Conservation (phyloP, 2,113 vertebrate species). For the Python bivittatus region DNA sequence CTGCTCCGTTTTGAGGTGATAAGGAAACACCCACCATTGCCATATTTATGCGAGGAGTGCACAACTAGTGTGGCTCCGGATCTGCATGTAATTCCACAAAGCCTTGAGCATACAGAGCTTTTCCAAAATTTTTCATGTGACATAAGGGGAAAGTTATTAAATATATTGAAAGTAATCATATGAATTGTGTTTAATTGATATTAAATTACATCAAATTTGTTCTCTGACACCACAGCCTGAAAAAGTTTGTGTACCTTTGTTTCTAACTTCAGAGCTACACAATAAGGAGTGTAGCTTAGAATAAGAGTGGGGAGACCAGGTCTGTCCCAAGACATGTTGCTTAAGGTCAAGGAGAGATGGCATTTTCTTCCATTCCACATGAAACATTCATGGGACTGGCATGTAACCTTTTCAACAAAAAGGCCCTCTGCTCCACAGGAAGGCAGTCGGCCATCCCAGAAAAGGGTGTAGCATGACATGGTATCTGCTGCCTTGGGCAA, state of each 20-base stretch:
- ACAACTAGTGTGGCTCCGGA: background rate
- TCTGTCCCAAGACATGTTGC: background rate
- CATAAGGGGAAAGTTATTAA: background rate
- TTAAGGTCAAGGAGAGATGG: background rate
- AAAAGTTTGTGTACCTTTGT: background rate
- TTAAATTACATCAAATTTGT: background rate
- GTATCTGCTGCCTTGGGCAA: background rate
- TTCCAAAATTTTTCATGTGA: background rate
- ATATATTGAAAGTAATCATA: background rate
- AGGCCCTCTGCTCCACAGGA: background rate
- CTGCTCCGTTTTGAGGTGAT: background rate
- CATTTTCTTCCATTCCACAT: background rate
- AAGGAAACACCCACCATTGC: background rate
- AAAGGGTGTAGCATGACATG: background rate
- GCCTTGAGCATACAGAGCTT: background rate
- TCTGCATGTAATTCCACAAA: background rate
- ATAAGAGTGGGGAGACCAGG: background rate
- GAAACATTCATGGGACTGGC: background rate
- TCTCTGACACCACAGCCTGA: background rate
- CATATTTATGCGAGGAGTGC: background rate
- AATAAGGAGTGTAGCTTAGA: background rate
- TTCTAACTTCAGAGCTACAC: background rate
- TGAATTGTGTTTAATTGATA: background rate
- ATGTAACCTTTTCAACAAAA: background rate
- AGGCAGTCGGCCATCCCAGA: background rate